Conservation (phyloP, 2,888 invertebrate species). For the Agrilus cyanescens region DNA sequence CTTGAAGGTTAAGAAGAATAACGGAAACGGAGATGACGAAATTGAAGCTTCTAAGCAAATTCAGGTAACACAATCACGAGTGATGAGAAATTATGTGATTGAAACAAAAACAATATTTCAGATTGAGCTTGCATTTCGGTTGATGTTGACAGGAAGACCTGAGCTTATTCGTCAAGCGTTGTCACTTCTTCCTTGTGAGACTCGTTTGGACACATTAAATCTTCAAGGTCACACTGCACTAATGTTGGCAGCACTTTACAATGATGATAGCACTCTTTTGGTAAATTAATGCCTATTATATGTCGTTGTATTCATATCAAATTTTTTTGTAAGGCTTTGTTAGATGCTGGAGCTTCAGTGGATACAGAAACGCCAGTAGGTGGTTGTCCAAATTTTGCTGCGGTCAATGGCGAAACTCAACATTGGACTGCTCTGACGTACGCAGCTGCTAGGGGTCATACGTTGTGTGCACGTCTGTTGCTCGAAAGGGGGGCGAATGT, state of each 20-base stretch:
- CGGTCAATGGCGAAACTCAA: conserved; percentile 54
- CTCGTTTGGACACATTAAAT: conserved; percentile 64
- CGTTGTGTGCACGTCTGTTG: conserved; percentile 45
- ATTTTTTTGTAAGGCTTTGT: conserved; percentile 23
- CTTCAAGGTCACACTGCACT: conserved; percentile 69
- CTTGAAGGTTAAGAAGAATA: conserved; percentile 32
- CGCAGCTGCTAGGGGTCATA: conserved; percentile 52
- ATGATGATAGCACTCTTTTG: conserved; percentile 63
- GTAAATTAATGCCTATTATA: conserved; percentile 28
- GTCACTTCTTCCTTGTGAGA: conserved; percentile 57
- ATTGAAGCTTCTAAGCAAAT: conserved; percentile 32
- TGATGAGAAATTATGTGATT: neutral
- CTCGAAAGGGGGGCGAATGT: conserved; percentile 72
- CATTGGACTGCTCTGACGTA: conserved; percentile 86
- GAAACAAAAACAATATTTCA: conserved; percentile 13
- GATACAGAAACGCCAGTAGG: conserved; percentile 66
- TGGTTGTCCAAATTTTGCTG: conserved; percentile 36
- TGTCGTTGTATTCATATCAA: neutral
- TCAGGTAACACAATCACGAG: conserved; percentile 19
- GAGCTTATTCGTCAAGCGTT: conserved; percentile 69
- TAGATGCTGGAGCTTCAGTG: conserved; percentile 70
- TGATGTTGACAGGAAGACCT: conserved; percentile 66
- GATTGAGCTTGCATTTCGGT: conserved; percentile 65
- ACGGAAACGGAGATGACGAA: conserved; percentile 31
- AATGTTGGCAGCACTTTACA: conserved; percentile 71